Evolutionary conservation across 2,797 vertebrate species (phyloP).

Genomic region (Parotocinclus haroldoi): DNA sequence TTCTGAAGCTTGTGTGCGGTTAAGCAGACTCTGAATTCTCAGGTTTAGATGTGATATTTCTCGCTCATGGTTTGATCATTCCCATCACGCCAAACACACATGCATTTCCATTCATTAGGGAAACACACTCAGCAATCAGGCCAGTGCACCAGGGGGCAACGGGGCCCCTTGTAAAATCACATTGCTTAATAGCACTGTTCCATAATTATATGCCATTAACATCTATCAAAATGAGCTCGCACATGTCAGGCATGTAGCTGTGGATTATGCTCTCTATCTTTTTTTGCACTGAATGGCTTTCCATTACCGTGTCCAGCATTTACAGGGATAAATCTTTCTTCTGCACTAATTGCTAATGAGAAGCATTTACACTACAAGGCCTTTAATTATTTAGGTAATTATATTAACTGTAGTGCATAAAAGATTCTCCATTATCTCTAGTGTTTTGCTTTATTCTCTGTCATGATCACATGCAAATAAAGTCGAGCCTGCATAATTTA

Average conservation of each 20-base stretch:
- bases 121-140: conserved; percentile 73
- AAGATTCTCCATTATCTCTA: conserved; percentile 6
- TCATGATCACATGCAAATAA: neutral
- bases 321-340: conserved; percentile 40
- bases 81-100: conserved; percentile 69
- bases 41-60: conserved; percentile 48
- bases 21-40: conserved; percentile 34
- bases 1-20: conserved; percentile 30
- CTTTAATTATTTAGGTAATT: conserved; percentile 50
- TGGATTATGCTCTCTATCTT: conserved; percentile 54
- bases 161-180: conserved; percentile 71
- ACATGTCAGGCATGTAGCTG: conserved; percentile 59
- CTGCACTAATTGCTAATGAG: conserved; percentile 44
- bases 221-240: conserved; percentile 72
- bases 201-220: conserved; percentile 77
- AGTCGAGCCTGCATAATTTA: neutral
- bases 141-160: conserved; percentile 68
- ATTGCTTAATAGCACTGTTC: conserved; percentile 71
- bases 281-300: conserved; percentile 19
- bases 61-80: conserved; percentile 64
- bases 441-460: neutral
- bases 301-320: conserved; percentile 38
- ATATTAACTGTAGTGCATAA: conserved; percentile 26
- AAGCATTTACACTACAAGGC: conserved; percentile 43
- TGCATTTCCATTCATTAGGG: conserved; percentile 77